Evolutionary conservation across 2,888 invertebrate species (phyloP).

Genomic region (Eremobia ochroleuca): DNA sequence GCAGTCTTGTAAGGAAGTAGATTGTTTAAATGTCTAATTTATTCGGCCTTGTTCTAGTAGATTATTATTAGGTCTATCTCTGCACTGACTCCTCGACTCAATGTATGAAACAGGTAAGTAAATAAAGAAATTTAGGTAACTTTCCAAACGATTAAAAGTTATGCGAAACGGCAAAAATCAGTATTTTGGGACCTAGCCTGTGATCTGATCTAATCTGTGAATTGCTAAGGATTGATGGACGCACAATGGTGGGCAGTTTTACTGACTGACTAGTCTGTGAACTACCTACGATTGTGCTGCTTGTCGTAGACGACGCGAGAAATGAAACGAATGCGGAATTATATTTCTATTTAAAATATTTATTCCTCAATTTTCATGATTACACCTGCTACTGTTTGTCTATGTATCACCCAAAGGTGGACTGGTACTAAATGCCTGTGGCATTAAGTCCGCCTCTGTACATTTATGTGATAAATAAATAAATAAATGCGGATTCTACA

Average conservation of each 20-base stretch:
- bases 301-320: not conserved
- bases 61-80: not conserved
- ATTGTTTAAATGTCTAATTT: conserved; percentile 23
- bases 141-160: not conserved
- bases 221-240: not conserved
- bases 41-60: not conserved
- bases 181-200: not conserved
- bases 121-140: not conserved
- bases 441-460: no score
- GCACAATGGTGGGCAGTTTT: not conserved
- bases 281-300: not conserved
- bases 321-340: not conserved
- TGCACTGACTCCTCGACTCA: no score
- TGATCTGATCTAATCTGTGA: not conserved
- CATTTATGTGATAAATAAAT: no score
- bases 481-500: not conserved
- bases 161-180: no score
- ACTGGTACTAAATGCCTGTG: no score
- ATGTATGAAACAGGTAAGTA: not conserved
- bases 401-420: no score
- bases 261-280: not conserved
- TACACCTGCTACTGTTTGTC: no score
- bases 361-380: no score
- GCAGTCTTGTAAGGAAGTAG: not conserved
- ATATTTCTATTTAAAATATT: no score